Percentiles rank a stretch among this genome's conserved stretches.
These are phyloP conservation scores for Parotia lawesii DNA, from an alignment of 2,113 vertebrate genomes.

Conservation along the genomic window DNA sequence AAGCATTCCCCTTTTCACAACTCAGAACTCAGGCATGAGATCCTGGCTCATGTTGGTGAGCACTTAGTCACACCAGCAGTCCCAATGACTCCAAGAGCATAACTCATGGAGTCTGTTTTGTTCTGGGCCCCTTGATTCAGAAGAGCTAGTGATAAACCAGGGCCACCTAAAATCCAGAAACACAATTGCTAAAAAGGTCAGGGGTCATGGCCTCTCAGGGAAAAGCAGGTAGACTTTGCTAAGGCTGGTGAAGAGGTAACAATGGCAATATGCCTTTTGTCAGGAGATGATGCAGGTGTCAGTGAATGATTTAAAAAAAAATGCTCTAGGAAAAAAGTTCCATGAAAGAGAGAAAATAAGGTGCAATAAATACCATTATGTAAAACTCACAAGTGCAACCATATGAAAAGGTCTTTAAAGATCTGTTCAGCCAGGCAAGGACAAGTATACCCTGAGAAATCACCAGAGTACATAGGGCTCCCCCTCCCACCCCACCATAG, in stretches of 20 bases:
- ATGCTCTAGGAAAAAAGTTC: not conserved
- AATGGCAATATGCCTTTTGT: not conserved
- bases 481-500: accelerated
- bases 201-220: not conserved
- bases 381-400: not conserved
- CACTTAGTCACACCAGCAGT: conserved; percentile 23
- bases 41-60: conserved; percentile 27
- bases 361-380: not conserved
- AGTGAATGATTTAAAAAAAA: not conserved
- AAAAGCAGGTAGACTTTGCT: conserved; percentile 2
- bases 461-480: not conserved
- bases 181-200: not conserved
- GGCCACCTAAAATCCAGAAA: not conserved
- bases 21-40: conserved; percentile 6
- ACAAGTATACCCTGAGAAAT: conserved; percentile 7
- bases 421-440: not conserved
- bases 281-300: not conserved
- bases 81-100: not conserved
- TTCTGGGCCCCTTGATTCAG: not conserved
- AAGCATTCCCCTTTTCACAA: conserved; percentile 38
- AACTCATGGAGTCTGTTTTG: conserved; percentile 6
- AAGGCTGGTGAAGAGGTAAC: not conserved
- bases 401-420: conserved; percentile 3
- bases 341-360: not conserved
- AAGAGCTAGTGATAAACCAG: not conserved